Percentiles rank a stretch among this genome's conserved stretches.
These are phyloP conservation scores for Rattus norvegicus DNA, from an alignment of 2,113 vertebrate species.

Conservation along the genomic window GRCr8 NC_086026.1:78212001-78212500, in stretches of 20 bases:
- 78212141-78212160: background rate
- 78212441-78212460: conserved; percentile 86
- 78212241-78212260: conserved; percentile 47
- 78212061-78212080: background rate
- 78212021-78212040: background rate
- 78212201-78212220: conserved; percentile 25
- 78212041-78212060: conserved; percentile 33
- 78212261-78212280: conserved; percentile 40
- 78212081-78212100: background rate
- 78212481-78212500: conserved; percentile 85
- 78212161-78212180: background rate
- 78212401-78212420: conserved; percentile 77
- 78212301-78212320: background rate
- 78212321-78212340: conserved; percentile 45
- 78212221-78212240: conserved; percentile 55
- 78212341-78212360: conserved; percentile 73
- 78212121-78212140: conserved; percentile 32
- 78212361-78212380: conserved; percentile 79
- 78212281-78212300: conserved; percentile 70
- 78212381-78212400: conserved; percentile 74
- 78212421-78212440: conserved; percentile 87
- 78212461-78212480: conserved; percentile 81
- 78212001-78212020: background rate
- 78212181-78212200: background rate
- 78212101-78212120: conserved; percentile 47